A percentile compares a stretch with the other conserved stretches of the same genome.
phyloP scores from a whole-genome alignment of 92 coral and sea anemone species.

The Plumapathes pennacea region DNA sequence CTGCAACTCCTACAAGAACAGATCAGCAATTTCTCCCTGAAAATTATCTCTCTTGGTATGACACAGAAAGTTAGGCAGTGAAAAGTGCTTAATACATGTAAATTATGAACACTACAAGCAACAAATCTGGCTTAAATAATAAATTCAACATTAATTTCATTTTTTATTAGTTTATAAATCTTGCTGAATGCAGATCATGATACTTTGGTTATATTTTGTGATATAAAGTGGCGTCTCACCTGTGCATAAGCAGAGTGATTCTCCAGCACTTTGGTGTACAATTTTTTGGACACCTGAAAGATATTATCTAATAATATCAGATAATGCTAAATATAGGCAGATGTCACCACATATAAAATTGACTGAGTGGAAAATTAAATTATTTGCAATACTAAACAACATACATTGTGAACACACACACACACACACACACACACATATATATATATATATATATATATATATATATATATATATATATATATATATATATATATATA shows the following conservation, averaged over 20 bases:
- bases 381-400: background rate
- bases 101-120: too few relatives aligned
- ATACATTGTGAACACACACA: background rate
- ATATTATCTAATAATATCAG: background rate
- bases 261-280: conserved; percentile 90
- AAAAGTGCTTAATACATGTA: too few relatives aligned
- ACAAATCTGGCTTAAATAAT: too few relatives aligned
- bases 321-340: background rate
- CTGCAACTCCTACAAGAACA: conserved; percentile 74
- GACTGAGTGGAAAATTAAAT: background rate
- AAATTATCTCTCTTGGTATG: background rate
- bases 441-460: background rate
- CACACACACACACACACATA: background rate
- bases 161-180: too few relatives aligned
- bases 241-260: conserved; percentile 95
- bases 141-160: too few relatives aligned
- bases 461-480: background rate
- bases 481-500: background rate
- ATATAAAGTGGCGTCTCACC: too few relatives aligned
- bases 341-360: background rate
- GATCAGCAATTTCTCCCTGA: background rate
- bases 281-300: conserved; percentile 85
- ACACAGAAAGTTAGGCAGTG: too few relatives aligned
- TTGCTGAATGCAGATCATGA: too few relatives aligned
- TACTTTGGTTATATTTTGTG: too few relatives aligned